These are phyloP conservation scores for Gortyna flavago DNA, from an alignment of 2,888 invertebrate genomes.

Conservation along the genomic window DNA sequence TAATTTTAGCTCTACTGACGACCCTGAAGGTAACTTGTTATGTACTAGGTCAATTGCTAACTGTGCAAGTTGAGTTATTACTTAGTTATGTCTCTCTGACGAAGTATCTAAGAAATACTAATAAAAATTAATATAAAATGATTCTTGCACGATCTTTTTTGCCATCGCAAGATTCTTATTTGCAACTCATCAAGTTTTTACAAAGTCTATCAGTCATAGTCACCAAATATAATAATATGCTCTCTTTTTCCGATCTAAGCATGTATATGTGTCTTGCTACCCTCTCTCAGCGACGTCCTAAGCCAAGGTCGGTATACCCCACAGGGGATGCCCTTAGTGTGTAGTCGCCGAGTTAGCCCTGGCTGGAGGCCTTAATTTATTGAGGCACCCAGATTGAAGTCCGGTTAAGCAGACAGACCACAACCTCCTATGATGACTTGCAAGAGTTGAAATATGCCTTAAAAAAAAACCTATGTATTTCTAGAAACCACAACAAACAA, in stretches of 20 bases:
- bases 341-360: neutral
- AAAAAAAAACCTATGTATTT: too few species aligned
- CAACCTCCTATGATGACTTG: neutral
- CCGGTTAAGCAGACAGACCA: neutral
- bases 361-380: neutral
- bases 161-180: neutral
- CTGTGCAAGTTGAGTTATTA: neutral
- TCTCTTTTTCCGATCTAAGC: neutral
- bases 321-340: neutral
- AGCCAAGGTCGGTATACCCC: neutral
- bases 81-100: neutral
- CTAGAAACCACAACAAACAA: neutral
- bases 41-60: constrained; percentile 7
- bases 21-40: constrained; percentile 26
- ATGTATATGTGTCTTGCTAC: neutral
- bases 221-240: neutral
- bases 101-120: neutral
- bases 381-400: neutral
- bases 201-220: neutral
- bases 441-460: too few species aligned
- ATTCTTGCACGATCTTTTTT: neutral
- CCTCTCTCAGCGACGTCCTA: neutral
- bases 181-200: neutral
- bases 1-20: constrained; percentile 20
- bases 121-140: neutral